These are phyloP conservation scores for Amblyopsis hoosieri DNA, from an alignment of 2,797 vertebrate genomes.

Conservation along the genomic window DNA sequence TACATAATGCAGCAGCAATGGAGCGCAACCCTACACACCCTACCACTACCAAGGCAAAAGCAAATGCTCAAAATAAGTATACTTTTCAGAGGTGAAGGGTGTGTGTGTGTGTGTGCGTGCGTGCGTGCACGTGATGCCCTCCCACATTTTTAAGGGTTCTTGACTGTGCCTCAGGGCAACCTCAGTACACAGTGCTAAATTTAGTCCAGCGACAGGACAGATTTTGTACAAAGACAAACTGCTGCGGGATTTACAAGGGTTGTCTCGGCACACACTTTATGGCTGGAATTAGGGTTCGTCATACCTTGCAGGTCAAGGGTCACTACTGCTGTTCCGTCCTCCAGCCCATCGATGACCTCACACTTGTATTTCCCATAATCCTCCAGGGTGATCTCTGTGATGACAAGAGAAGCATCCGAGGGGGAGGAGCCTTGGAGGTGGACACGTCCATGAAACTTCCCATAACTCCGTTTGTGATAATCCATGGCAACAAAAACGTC, in stretches of 20 bases:
- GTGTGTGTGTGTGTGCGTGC: not conserved
- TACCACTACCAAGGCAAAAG: not conserved
- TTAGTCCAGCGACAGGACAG: conserved; percentile 27
- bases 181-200: conserved; percentile 37
- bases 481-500: conserved; percentile 95
- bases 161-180: conserved; percentile 38
- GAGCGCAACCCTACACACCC: conserved; percentile 24
- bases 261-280: not conserved
- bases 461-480: conserved; percentile 89
- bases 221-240: conserved; percentile 8
- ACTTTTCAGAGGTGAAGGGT: not conserved
- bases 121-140: not conserved
- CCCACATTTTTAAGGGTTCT: not conserved
- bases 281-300: not conserved
- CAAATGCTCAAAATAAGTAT: conserved; percentile 4
- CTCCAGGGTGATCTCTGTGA: conserved; percentile 87
- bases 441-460: conserved; percentile 88
- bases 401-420: conserved; percentile 88
- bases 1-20: conserved; percentile 28
- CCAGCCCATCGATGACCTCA: conserved; percentile 95
- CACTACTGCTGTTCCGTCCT: conserved; percentile 88
- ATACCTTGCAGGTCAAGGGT: conserved; percentile 91
- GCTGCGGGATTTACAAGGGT: conserved; percentile 10
- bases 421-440: conserved; percentile 81
- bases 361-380: conserved; percentile 97